phyloP scores from a whole-genome alignment of 2,113 vertebrate genomes.

The Synodontis membranacea region DNA sequence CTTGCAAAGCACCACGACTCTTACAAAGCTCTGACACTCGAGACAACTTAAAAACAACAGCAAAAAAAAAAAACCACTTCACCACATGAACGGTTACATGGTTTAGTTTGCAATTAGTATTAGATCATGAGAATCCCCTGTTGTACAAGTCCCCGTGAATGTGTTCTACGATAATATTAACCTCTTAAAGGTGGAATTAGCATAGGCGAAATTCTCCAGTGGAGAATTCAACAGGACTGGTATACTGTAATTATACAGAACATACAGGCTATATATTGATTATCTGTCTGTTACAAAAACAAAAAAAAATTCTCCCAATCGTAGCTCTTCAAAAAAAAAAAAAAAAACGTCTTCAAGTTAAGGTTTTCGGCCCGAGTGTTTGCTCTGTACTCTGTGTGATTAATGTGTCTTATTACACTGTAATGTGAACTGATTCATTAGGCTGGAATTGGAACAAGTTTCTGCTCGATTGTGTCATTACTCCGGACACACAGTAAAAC shows the following conservation, averaged over 20 bases:
- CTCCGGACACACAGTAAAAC: slow-evolving; percentile 43
- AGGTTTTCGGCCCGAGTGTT: neutral
- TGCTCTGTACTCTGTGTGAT: slow-evolving; percentile 15
- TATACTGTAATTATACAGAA: neutral
- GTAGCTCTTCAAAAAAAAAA: neutral
- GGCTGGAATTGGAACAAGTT: slow-evolving; percentile 42
- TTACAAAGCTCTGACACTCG: neutral
- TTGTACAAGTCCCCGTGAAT: neutral
- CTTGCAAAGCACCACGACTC: no score
- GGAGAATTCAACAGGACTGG: neutral
- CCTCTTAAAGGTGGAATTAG: neutral
- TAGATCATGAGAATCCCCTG: neutral
- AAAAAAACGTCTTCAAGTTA: neutral
- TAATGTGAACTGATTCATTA: slow-evolving; percentile 49
- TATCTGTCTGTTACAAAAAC: neutral
- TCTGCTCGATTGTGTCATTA: slow-evolving; percentile 42
- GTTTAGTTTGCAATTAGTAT: neutral
- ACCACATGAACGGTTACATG: neutral
- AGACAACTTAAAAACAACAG: neutral
- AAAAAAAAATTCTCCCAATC: neutral
- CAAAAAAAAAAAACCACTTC: no score
- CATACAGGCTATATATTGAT: neutral
- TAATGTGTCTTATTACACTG: slow-evolving; percentile 42
- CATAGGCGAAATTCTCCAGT: no score
- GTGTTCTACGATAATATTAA: neutral